Evolutionary conservation across 2,113 vertebrate species (phyloP).

Genomic region (Python bivittatus): DNA sequence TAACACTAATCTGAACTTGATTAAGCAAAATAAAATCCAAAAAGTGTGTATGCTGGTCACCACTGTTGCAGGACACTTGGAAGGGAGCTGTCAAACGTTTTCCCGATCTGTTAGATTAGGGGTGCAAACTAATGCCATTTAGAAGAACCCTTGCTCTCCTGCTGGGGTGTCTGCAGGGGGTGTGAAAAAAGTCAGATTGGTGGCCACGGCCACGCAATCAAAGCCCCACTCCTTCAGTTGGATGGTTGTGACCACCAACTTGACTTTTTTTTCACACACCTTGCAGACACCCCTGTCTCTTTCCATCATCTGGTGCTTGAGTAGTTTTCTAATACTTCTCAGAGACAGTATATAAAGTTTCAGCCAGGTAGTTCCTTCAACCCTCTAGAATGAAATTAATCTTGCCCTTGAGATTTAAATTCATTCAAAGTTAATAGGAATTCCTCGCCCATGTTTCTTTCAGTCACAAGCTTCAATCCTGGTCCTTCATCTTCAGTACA

Average conservation of each 20-base stretch:
- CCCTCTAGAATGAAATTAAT: not conserved
- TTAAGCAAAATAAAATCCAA: not conserved
- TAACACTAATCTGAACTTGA: not conserved
- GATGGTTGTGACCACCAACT: not conserved
- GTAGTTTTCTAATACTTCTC: not conserved
- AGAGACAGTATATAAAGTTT: not conserved
- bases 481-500: not conserved
- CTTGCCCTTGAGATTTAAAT: not conserved
- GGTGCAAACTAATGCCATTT: not conserved
- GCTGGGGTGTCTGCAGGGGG: not conserved
- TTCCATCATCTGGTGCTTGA: not conserved
- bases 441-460: not conserved
- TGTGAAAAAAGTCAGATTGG: not conserved
- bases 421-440: not conserved
- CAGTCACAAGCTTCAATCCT: not conserved
- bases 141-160: not conserved
- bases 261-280: not conserved
- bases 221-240: not conserved
- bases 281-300: not conserved
- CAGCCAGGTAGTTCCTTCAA: not conserved
- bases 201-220: not conserved
- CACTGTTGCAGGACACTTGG: not conserved
- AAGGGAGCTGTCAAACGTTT: not conserved
- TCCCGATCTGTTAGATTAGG: not conserved
- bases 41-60: not conserved